Base-by-base conservation (phyloP, 2,797 vertebrate species). In the Buphagus erythrorhynchus region DNA sequence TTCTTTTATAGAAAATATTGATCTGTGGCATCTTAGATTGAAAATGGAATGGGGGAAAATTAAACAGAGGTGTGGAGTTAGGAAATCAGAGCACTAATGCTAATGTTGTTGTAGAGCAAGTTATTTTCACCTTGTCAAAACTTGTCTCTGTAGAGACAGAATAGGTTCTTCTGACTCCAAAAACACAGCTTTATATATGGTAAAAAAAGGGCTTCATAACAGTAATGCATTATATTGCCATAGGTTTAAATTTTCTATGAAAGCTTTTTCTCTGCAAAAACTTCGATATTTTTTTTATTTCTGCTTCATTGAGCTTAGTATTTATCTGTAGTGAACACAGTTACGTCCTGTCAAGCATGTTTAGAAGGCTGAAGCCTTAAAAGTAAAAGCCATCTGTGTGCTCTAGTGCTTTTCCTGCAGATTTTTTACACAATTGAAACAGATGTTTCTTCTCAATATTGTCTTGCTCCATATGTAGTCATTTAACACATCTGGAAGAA, bases 401-500 rank as follows among this genome's bases (percentile, higher is more conserved):
- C 58, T 61, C 42, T 66, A 2, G 33, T 73, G 71, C 52, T 95
- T 78, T 86, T 75, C 43, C 69, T 84, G 51, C 51, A 81, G 40
- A 55, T 7, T 58, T 83, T 90, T 79, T 6, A 5, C 36, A 29
- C 55, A 76, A 40, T 13, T 58, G 59, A 85, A 95, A 88, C 81
- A 86, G 89, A 69, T 94, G 86, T 92, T 96, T 88, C 71, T 88
- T 86, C 36, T 92, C 48, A 63, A 8, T 69, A 51, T 55, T 92
- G 66, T 48, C 67, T 86, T 88, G 33, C 48, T 83, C 67, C 78
- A 38, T 76, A 69, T 92, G 75, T 52, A 92, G 59, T 59, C 24
- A 28, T 45, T 73, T 81, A 93, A 79, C 22, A 52, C 88, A 94
- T 93, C 80, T 92, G 92, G 90, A 90, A 89, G 38, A 86, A 51